Evolutionary conservation across 2,113 vertebrate species (phyloP).

Genomic region (Chunga burmeisteri): DNA sequence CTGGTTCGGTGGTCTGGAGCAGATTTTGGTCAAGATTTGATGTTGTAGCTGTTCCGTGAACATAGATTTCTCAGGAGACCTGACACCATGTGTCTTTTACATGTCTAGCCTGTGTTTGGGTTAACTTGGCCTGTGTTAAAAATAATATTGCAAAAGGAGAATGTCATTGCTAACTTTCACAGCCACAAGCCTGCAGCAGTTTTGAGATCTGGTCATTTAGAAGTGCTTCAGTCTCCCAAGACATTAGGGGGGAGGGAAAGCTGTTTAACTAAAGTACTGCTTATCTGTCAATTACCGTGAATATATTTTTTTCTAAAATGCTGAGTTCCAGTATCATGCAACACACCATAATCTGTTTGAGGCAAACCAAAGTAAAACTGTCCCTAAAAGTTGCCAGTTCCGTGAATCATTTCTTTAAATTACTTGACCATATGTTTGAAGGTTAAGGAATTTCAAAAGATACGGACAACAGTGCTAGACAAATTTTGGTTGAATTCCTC

Average conservation of each 20-base stretch:
- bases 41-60: neutral
- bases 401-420: neutral
- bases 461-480: neutral
- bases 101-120: neutral
- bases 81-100: neutral
- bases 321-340: neutral
- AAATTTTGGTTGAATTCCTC: neutral
- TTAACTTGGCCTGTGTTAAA: conserved; percentile 21
- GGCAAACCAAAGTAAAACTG: neutral
- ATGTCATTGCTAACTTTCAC: conserved; percentile 15
- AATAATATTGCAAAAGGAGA: conserved; percentile 17
- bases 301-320: neutral
- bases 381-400: neutral
- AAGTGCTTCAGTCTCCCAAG: neutral
- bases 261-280: neutral
- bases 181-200: conserved; percentile 2
- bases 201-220: neutral
- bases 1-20: neutral
- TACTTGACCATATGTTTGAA: neutral
- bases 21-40: neutral
- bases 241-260: neutral
- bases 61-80: neutral
- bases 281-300: neutral
- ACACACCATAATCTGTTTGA: neutral
- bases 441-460: neutral